Evolutionary conservation across 2,888 invertebrate genomes (phyloP).

Genomic region (Synanthedon myopaeformis): DNA sequence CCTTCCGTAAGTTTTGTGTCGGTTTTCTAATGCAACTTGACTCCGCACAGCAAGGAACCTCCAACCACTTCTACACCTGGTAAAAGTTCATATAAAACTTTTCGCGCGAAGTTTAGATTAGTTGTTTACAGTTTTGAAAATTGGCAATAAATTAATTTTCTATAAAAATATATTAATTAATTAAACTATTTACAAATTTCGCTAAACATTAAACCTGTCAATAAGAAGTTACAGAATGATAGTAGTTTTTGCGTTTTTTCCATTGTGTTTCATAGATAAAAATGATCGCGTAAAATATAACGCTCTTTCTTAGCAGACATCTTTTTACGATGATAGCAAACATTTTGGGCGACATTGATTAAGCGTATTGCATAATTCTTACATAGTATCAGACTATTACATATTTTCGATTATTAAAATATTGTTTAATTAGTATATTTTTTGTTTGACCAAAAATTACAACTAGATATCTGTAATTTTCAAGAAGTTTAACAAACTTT

Average conservation of each 20-base stretch:
- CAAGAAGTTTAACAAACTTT: too few species aligned
- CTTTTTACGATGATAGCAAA: slow-evolving; percentile 13
- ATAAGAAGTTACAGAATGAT: too few species aligned
- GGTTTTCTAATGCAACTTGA: slow-evolving; percentile 24
- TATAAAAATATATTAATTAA: slow-evolving; percentile 10
- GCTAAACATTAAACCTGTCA: slow-evolving; percentile 4
- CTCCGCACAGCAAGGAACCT: slow-evolving; percentile 18
- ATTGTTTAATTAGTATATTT: too few species aligned
- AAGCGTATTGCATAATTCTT: background rate
- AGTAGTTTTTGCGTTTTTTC: too few species aligned
- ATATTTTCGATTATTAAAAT: too few species aligned
- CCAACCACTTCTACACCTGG: background rate
- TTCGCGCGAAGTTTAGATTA: slow-evolving; percentile 26
- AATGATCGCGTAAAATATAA: too few species aligned
- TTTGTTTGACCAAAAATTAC: too few species aligned
- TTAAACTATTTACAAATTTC: slow-evolving; percentile 16
- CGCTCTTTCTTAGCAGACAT: too few species aligned
- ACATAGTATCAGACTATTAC: too few species aligned
- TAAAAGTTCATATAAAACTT: slow-evolving; percentile 6
- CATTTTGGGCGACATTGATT: slow-evolving; percentile 24
- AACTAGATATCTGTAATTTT: too few species aligned
- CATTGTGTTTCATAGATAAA: too few species aligned
- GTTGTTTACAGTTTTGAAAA: slow-evolving; percentile 27
- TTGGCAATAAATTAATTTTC: slow-evolving; percentile 20
- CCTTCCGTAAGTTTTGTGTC: slow-evolving; percentile 53